A percentile compares a stretch with the other conserved stretches of the same genome.
Evolutionary conservation across 1,140 invertebrate species (phyloP).

Genomic region (Drosophila repletoides): DNA sequence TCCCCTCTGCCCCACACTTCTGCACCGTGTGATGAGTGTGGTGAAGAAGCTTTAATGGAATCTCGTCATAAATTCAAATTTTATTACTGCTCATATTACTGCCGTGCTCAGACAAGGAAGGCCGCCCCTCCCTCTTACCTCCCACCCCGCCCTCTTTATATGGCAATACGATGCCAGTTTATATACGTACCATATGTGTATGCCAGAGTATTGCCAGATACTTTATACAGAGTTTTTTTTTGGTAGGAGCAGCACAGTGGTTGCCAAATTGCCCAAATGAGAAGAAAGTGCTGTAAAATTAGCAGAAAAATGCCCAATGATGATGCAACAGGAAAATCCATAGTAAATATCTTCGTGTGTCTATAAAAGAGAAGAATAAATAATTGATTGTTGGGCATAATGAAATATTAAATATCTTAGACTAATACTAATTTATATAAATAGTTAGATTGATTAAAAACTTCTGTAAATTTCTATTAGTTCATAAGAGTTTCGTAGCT

Average conservation of each 20-base stretch:
- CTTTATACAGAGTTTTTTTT: too few species aligned
- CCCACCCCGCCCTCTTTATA: constrained; percentile 14
- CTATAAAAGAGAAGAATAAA: neutral
- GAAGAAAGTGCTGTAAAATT: constrained; percentile 15
- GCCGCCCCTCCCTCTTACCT: neutral
- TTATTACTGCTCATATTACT: constrained; percentile 80
- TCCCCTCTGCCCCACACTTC: neutral
- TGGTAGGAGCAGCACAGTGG: too few species aligned
- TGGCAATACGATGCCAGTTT: constrained; percentile 37
- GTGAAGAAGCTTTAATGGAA: constrained; percentile 81
- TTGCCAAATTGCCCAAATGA: constrained; percentile 18
- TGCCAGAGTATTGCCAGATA: too few species aligned
- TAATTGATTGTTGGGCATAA: neutral
- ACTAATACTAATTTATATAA: too few species aligned
- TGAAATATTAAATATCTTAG: too few species aligned
- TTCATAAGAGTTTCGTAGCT: constrained; percentile 10
- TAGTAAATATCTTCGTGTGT: too few species aligned
- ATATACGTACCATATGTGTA: too few species aligned
- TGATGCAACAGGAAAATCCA: constrained; percentile 1
- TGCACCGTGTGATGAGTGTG: constrained; percentile 46
- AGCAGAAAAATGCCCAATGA: neutral
- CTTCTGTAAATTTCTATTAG: too few species aligned
- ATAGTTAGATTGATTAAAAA: too few species aligned
- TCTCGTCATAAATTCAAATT: constrained; percentile 82
- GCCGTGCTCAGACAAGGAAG: constrained; percentile 46